Evolutionary conservation across 2,113 vertebrate species (phyloP), one percentile per base, ranked within the genome.

Genomic region (Gallinago jamesoni): DNA sequence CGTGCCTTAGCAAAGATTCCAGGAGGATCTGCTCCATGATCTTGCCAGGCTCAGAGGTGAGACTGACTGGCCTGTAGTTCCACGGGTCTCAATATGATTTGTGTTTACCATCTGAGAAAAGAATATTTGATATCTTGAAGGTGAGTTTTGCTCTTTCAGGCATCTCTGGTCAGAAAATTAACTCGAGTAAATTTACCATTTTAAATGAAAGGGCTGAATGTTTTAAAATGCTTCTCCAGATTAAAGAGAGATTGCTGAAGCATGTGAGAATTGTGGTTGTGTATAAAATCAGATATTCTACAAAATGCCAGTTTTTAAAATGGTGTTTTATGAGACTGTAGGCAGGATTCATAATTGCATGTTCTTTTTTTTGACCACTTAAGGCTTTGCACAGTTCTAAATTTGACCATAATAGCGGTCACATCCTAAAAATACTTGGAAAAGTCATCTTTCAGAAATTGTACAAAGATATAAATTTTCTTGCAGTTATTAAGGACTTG

Each of bases 71-170:
- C 39, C 39, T 39, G 39, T 39, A 39, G 39, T 39, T 39, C 39
- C 39, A 39, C 11, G 39, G 39, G 39, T 39, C 39, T 39, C 39
- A 39, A 14, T 60, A 27, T 39, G 28, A 83, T 77, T 86, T 87
- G 17, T 37, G 30, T 56, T 92, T 84, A 8, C 13, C 50, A 75
- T 75, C n/a, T 45, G 53, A 83, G 53, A 28, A 75, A 55, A n/a
- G 31, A 67, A 11, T 62, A 69, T 95, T 93, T 91, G 83, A 37
- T 70, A 43, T 69, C 68, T 64, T 89, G 89, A 97, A 62, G 79
- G 59, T 84, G 12, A 82, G 72, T 94, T 92, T 87, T 97, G 72
- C 75, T 89, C 41, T 91, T 96, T 94, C 70, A 86, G 45, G 77
- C 59, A 64, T 82, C 30, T 57, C 82, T 97, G 96, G 78, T 72